Evolutionary conservation across 2,113 vertebrate species (phyloP).

Genomic region (Nesospiza acunhae): DNA sequence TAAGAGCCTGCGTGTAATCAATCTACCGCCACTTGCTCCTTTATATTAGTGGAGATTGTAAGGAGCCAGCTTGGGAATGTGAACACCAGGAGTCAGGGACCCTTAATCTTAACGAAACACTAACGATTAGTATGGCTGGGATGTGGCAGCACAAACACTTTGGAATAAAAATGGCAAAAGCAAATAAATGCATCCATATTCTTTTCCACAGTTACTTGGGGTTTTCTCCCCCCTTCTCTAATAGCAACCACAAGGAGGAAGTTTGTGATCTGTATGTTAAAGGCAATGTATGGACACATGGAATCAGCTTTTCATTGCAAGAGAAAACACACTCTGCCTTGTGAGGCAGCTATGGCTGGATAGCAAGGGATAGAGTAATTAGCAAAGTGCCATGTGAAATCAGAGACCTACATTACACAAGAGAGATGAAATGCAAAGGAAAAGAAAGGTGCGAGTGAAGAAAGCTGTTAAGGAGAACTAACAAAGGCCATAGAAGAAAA

Average conservation of each 20-base stretch:
- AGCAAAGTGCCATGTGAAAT: conserved; percentile 48
- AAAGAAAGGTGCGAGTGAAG: background rate
- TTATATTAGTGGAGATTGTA: background rate
- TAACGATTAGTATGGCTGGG: background rate
- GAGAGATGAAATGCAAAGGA: conserved; percentile 2
- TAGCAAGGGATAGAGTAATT: conserved; percentile 18
- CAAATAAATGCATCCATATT: background rate
- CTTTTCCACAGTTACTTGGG: background rate
- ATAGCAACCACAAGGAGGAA: background rate
- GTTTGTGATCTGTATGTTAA: background rate
- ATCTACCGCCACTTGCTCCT: conserved; percentile 62
- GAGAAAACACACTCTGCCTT: background rate
- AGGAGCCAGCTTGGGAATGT: background rate
- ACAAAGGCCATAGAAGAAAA: background rate
- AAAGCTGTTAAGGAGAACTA: background rate
- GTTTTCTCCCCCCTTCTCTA: background rate
- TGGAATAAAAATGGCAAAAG: background rate
- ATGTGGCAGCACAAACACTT: background rate
- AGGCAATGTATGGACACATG: background rate
- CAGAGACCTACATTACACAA: conserved; percentile 26
- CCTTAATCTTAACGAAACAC: background rate
- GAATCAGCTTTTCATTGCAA: background rate
- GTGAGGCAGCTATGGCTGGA: background rate
- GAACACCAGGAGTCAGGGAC: background rate
- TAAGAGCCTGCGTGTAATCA: conserved; percentile 67